Percentiles rank a stretch among this genome's conserved stretches.
phyloP scores from a whole-genome alignment of 2,797 vertebrate genomes.

The Tangara arthus region DNA sequence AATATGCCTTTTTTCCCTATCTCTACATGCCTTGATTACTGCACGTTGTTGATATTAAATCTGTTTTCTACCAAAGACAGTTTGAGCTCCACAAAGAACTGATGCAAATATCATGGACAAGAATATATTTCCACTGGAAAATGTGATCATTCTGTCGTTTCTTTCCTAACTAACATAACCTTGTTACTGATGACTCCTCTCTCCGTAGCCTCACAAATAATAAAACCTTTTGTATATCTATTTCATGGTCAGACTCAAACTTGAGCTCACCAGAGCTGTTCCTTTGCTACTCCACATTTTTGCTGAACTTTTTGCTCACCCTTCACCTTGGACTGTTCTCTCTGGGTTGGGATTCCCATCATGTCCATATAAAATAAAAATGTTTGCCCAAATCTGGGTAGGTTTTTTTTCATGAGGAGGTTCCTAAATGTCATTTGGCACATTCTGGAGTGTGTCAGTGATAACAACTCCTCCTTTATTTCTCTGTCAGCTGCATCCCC shows the following conservation, averaged over 20 bases:
- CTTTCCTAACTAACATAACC: not conserved
- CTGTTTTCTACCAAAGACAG: not conserved
- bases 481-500: not conserved
- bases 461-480: not conserved
- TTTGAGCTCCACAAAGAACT: not conserved
- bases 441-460: too few species aligned
- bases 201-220: not conserved
- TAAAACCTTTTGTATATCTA: not conserved
- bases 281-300: not conserved
- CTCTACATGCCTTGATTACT: not conserved
- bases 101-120: not conserved
- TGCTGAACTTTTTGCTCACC: not conserved
- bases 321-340: not conserved
- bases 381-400: not conserved
- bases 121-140: not conserved
- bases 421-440: not conserved
- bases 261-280: not conserved
- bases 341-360: not conserved
- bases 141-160: not conserved
- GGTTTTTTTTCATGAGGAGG: accelerated
- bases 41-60: accelerated
- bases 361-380: accelerated
- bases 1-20: not conserved
- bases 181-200: not conserved
- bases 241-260: not conserved